Evolutionary conservation across 2,797 vertebrate species (phyloP), one percentile per base, ranked within the genome.

Genomic region (Limosa lapponica): DNA sequence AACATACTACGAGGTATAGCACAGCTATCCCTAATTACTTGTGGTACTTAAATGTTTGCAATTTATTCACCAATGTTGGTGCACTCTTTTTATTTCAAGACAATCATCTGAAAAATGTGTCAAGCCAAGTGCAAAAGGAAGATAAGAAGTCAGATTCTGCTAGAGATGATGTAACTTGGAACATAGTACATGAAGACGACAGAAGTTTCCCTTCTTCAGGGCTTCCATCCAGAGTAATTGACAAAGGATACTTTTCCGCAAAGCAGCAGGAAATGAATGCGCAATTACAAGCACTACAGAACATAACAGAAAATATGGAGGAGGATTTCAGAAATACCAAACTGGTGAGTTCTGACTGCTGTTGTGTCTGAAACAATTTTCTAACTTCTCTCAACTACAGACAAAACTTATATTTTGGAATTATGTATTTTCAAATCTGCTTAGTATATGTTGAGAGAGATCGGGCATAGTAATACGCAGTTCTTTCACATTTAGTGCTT

Each of bases 261-360:
- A 98, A 97, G 73, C 97, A 99, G 34, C 98, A 97, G 11, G 97
- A 98, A 93, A 98, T 99, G 89, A 98, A 99, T 41, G 78, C 93
- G 43, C 98, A 99, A 90, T 94, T 99, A 46, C 96, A 96, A 34
- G 96, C 97, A 32, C 95, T 99, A 27, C 98, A 99, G 97, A 98
- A 95, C 62, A 98, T 99, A n/a, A 98, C 98, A 28, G 98, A 99
- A 91, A 95, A 96, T 83, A 98, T 99, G 96, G 99, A 99, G 88
- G 96, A 87, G 69, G 98, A 99, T 97, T 99, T 99, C 85, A 98
- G 97, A 77, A 96, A 97, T 73, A 97, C 98, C 18, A 98, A 90
- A 91, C 88, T 98, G 98, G 98, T 99, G 97, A 66, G 82, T 92
- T 82, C n/a, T 82, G 54, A 44, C 61, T 86, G 55, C 36, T 61